Conservation (phyloP, 2,888 invertebrate species). For the Orchesellides sinensis region DNA sequence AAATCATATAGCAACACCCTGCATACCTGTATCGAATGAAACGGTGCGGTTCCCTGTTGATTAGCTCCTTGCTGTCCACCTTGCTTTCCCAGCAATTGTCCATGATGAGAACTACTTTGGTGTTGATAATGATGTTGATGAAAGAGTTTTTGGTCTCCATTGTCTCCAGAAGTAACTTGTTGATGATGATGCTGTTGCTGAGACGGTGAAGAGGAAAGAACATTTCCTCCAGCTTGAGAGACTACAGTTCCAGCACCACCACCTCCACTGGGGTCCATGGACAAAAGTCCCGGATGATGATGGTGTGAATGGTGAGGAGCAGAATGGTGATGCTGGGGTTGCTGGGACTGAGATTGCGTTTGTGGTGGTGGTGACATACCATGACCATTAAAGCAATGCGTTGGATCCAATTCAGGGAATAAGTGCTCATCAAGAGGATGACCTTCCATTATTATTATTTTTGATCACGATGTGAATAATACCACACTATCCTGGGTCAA, state of each 20-base stretch:
- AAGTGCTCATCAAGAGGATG: constrained; percentile 75
- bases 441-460: constrained; percentile 74
- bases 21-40: constrained; percentile 74
- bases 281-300: constrained; percentile 62
- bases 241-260: constrained; percentile 26
- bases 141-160: constrained; percentile 36
- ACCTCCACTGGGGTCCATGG: constrained; percentile 59
- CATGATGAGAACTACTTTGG: constrained; percentile 31
- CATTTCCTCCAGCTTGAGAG: constrained; percentile 23
- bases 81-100: constrained; percentile 25
- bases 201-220: constrained; percentile 41
- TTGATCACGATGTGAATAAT: not conserved
- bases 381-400: constrained; percentile 74
- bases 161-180: constrained; percentile 31
- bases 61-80: constrained; percentile 27
- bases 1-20: too few relatives aligned
- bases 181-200: constrained; percentile 66
- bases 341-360: constrained; percentile 58
- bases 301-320: constrained; percentile 66
- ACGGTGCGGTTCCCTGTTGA: constrained; percentile 55
- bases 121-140: constrained; percentile 53
- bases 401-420: constrained; percentile 75
- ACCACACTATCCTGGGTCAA: constrained; percentile 62
- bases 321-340: constrained; percentile 65
- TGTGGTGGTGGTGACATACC: constrained; percentile 51